phyloP scores from a whole-genome alignment of 2,797 vertebrate genomes.

The Gymnocypris eckloni region DNA sequence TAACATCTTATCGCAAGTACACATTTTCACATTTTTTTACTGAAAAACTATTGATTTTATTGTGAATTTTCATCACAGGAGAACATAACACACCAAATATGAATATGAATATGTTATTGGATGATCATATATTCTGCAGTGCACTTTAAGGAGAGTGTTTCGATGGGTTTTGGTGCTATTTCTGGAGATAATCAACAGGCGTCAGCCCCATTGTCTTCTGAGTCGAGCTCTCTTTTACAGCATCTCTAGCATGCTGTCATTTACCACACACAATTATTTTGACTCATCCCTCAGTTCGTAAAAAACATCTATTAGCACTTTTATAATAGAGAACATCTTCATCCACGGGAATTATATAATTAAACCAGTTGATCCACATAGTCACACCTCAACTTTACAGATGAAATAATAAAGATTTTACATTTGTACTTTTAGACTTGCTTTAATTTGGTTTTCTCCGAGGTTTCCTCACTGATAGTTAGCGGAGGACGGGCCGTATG shows the following conservation, averaged over 20 bases:
- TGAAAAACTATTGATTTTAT: neutral
- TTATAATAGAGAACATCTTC: neutral
- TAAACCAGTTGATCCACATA: neutral
- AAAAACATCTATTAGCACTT: conserved; percentile 2
- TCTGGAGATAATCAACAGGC: neutral
- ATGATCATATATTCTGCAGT: neutral
- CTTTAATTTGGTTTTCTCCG: neutral
- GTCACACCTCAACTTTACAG: neutral
- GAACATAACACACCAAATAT: neutral
- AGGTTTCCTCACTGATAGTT: neutral
- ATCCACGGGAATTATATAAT: neutral
- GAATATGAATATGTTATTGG: neutral
- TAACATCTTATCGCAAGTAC: neutral
- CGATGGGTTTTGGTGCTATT: neutral
- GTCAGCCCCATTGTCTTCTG: neutral
- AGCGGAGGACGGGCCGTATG: neutral
- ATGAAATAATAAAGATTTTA: neutral
- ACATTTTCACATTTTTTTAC: neutral
- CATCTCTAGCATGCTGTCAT: neutral
- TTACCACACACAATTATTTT: neutral
- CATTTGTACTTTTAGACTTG: neutral
- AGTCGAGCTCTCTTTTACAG: neutral
- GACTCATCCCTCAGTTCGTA: neutral
- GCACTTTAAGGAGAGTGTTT: neutral
- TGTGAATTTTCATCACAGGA: neutral